Evolutionary conservation across 2,888 invertebrate genomes (phyloP).

Genomic region (Nesidiocoris tenuis): DNA sequence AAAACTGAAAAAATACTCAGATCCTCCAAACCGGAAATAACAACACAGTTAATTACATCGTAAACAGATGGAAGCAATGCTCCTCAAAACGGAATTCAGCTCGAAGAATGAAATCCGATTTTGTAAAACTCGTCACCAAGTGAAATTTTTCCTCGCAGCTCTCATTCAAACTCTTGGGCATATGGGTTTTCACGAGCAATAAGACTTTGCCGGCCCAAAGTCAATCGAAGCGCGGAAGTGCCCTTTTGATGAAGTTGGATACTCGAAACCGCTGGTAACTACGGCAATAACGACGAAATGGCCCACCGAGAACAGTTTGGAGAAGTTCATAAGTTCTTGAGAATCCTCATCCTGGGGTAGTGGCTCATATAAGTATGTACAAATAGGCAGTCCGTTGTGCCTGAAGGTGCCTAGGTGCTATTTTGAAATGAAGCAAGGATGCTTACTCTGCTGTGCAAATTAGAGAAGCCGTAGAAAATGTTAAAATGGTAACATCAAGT

Average conservation of each 20-base stretch:
- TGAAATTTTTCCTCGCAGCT: neutral
- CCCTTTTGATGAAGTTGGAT: neutral
- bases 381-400: neutral
- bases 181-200: neutral
- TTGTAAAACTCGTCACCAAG: too few species aligned
- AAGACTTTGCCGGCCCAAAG: neutral
- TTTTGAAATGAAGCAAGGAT: too few species aligned
- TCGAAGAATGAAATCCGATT: too few species aligned
- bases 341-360: neutral
- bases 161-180: neutral
- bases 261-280: neutral
- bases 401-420: too few species aligned
- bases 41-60: too few species aligned
- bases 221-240: neutral
- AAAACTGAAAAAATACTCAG: too few species aligned
- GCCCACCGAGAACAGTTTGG: conserved; percentile 20
- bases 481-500: too few species aligned
- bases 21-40: too few species aligned
- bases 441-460: too few species aligned
- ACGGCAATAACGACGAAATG: neutral
- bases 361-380: neutral
- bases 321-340: conserved; percentile 15
- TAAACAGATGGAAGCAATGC: too few species aligned
- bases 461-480: too few species aligned
- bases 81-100: too few species aligned